phyloP scores from a whole-genome alignment of 2,888 invertebrate species.

The Allygus modestus region DNA sequence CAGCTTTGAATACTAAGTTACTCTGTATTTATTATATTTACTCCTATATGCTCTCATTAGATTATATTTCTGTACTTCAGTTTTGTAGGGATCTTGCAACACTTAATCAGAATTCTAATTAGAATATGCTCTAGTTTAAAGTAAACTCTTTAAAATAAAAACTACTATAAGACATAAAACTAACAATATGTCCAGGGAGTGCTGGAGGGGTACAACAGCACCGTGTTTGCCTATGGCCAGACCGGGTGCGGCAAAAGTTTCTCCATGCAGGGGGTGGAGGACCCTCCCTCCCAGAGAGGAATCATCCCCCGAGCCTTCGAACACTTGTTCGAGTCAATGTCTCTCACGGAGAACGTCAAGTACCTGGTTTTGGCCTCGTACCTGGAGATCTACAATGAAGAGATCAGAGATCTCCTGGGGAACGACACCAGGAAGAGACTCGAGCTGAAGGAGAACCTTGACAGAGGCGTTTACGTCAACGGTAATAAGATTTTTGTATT shows the following conservation, averaged over 20 bases:
- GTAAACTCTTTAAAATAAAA: no score
- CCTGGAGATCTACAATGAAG: constrained; percentile 91
- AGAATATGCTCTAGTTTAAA: no score
- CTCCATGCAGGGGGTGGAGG: constrained; percentile 88
- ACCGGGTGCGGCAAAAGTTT: constrained; percentile 95
- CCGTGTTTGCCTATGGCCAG: constrained; percentile 96
- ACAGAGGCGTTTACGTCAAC: constrained; percentile 81
- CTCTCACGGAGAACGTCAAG: constrained; percentile 83
- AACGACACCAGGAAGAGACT: constrained; percentile 78
- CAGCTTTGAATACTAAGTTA: no score
- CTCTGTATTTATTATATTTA: no score
- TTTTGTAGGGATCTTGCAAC: no score
- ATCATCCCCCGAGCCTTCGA: constrained; percentile 90
- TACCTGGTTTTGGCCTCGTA: constrained; percentile 88
- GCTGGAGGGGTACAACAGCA: constrained; percentile 94
- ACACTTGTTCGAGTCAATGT: constrained; percentile 92
- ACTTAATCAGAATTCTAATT: no score
- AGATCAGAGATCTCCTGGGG: constrained; percentile 84
- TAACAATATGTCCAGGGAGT: constrained; percentile 81
- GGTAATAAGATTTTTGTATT: constrained; percentile 74
- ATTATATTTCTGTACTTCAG: no score
- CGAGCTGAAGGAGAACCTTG: constrained; percentile 83
- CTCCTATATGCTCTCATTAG: no score
- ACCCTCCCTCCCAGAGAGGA: constrained; percentile 76
- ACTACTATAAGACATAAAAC: no score